phyloP scores from a whole-genome alignment of 2,113 vertebrate species.

The Anser cygnoides region DNA sequence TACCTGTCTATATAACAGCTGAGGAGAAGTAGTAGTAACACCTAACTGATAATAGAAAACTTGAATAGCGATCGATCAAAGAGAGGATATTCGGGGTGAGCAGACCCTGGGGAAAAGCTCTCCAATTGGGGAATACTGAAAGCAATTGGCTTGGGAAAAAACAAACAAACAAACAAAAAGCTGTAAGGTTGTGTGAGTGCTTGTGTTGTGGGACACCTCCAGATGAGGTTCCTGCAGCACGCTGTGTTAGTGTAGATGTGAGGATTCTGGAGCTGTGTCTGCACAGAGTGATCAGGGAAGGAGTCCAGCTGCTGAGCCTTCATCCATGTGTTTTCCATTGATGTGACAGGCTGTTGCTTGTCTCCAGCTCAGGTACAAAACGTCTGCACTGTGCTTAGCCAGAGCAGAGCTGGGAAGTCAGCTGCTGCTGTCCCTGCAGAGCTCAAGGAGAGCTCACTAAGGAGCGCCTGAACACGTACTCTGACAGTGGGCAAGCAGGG shows the following conservation, averaged over 20 bases:
- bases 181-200: rapidly evolving
- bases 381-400: neutral
- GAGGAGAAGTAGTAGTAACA: neutral
- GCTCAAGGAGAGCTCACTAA: neutral
- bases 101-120: neutral
- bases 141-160: neutral
- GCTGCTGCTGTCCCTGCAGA: neutral
- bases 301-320: neutral
- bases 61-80: neutral
- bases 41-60: neutral
- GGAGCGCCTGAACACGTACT: rapidly evolving
- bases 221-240: neutral
- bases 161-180: rapidly evolving
- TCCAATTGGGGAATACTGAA: neutral
- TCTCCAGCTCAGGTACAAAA: neutral
- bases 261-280: neutral
- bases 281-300: neutral
- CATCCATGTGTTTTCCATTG: neutral
- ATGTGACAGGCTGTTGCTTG: neutral
- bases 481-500: neutral
- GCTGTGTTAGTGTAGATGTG: rapidly evolving
- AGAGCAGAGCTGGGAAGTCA: neutral
- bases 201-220: rapidly evolving
- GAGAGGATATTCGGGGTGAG: neutral
- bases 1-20: neutral